Base-by-base conservation (phyloP, 1,140 invertebrate genomes). In the Aphelenchoides fujianensis region DNA sequence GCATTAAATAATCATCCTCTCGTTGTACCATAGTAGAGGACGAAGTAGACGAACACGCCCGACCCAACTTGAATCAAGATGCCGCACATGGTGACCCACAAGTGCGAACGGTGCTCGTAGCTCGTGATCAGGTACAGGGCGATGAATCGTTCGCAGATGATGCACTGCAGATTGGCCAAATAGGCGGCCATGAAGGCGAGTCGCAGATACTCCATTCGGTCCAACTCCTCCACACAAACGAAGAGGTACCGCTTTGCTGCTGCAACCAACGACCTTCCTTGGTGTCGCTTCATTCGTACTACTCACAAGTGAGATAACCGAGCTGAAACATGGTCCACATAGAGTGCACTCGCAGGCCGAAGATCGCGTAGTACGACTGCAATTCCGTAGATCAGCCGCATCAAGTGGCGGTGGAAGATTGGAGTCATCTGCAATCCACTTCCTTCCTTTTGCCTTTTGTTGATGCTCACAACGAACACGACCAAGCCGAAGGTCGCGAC, bases 301-400 rank as follows among this genome's bases (percentile, higher is more conserved):
- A 59, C 55, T 59, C 34, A 59, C 55, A 59, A 59, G 19, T 59
- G 7, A 19, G 34, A 19, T 59, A 19, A 19, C 55, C 55, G 5
- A 30, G 19, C 5, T 32, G 7, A 16, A 59, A 5, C 5, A 59
- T 7, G 5, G 23, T 30, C 28, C 28, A 5, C 19, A 59, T 59
- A 5, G 55, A 5, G 23, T 30, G 7, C 5, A 59, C 5, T 7
- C 55, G 55, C 12, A 32, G 34, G 5, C 12, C 7, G 5, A 59
- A 16, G 5, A 59, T 59, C 5, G 19, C 5, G 55, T 59, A 59
- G 23, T 59, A 59, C 55, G 19, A 5, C 5, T 59, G 23, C 23
- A 59, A 59, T 59, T 16, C 5, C 5, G 5, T 19, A 59, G 19
- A 59, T 59, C 5, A 59, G 7, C 5, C 55, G 5, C 55, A 59